Percentiles rank a stretch among this genome's conserved stretches.
phyloP scores from a whole-genome alignment of 2,888 invertebrate genomes.

The Sialis fuliginosa region DNA sequence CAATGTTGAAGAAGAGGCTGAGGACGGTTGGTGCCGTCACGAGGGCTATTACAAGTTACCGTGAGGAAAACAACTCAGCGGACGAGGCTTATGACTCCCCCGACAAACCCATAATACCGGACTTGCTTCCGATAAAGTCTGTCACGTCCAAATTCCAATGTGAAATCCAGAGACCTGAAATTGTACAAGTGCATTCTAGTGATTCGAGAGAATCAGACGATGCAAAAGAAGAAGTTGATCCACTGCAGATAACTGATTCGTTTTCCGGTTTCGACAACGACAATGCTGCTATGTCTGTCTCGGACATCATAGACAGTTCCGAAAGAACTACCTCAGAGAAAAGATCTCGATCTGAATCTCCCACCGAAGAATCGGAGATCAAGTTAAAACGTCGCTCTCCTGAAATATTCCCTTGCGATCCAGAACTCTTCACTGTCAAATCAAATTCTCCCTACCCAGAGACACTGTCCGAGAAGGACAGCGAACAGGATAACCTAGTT shows the following conservation, averaged over 20 bases:
- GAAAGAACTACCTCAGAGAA: neutral
- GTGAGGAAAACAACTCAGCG: slow-evolving; percentile 15
- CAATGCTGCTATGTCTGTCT: slow-evolving; percentile 1
- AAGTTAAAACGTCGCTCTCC: slow-evolving; percentile 1
- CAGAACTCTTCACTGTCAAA: slow-evolving; percentile 1
- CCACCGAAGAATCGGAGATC: neutral
- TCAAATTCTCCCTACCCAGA: neutral
- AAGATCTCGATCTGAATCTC: slow-evolving; percentile 2
- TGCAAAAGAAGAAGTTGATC: slow-evolving; percentile 10
- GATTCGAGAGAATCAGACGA: slow-evolving; percentile 9
- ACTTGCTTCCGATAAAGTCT: slow-evolving; percentile 22
- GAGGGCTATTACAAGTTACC: slow-evolving; percentile 36
- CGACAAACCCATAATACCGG: slow-evolving; percentile 20
- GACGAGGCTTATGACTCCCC: slow-evolving; percentile 3
- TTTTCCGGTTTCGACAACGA: neutral
- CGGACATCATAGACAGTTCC: neutral
- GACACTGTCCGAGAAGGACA: neutral
- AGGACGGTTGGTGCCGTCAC: slow-evolving; percentile 51
- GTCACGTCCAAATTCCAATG: slow-evolving; percentile 13
- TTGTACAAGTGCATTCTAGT: slow-evolving; percentile 10
- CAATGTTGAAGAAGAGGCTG: slow-evolving; percentile 22
- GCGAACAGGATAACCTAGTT: neutral
- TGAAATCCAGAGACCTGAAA: slow-evolving; percentile 11
- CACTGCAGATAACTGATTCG: slow-evolving; percentile 10
- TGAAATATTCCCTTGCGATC: slow-evolving; percentile 1